A percentile compares a stretch with the other conserved stretches of the same genome.
phyloP scores from a whole-genome alignment of 2,797 vertebrate species.

The Muraenolepis orangiensis region DNA sequence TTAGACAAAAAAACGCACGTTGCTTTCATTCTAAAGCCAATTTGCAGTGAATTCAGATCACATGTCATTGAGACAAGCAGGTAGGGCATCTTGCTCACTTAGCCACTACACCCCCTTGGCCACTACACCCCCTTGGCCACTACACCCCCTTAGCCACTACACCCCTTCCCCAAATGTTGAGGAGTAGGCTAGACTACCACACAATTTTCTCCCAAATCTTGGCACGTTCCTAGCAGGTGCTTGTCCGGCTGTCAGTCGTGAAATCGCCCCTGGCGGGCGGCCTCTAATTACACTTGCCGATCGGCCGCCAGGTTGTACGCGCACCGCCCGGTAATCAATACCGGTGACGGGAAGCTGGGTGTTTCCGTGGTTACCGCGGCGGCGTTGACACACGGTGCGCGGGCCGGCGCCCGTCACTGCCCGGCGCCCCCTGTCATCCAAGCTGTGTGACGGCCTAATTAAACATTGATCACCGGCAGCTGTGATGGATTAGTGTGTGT shows the following conservation, averaged over 20 bases:
- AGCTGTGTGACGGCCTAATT: conserved; percentile 64
- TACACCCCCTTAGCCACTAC: no score
- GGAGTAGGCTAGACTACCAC: not conserved
- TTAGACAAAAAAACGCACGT: not conserved
- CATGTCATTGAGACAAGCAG: not conserved
- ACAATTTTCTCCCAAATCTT: not conserved
- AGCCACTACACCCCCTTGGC: no score
- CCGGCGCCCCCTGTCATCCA: conserved; percentile 61
- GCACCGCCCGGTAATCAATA: not conserved
- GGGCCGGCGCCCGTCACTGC: conserved; percentile 34
- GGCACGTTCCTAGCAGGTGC: no score
- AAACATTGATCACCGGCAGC: conserved; percentile 65
- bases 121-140: no score
- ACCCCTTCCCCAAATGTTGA: no score
- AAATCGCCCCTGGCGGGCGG: not conserved
- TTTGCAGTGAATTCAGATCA: no score
- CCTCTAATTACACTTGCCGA: not conserved
- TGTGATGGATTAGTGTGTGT: not conserved
- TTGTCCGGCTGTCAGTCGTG: no score
- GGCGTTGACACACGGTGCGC: conserved; percentile 38
- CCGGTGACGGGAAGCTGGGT: conserved; percentile 33
- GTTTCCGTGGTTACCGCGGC: conserved; percentile 64
- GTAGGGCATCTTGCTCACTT: not conserved
- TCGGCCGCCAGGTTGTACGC: not conserved
- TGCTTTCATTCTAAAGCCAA: not conserved